A percentile compares a stretch with the other conserved stretches of the same genome.
These are phyloP conservation scores for Drosophila subobscura DNA, from an alignment of 1,140 invertebrate genomes.

Conservation along the genomic window DNA sequence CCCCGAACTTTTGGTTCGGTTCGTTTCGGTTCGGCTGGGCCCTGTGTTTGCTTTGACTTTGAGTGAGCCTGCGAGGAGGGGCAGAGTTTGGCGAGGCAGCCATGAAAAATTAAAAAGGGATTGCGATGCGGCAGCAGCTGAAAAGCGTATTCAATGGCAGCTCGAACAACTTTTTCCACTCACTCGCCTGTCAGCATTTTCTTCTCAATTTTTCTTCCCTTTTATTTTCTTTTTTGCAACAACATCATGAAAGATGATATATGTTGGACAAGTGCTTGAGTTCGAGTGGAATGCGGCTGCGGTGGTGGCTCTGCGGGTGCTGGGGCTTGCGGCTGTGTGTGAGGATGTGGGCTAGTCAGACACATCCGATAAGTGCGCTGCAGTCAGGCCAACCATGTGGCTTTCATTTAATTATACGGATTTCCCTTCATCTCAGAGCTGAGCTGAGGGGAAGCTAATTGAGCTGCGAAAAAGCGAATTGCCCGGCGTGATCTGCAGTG, in stretches of 20 bases:
- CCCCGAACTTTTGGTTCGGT: conserved; percentile 11
- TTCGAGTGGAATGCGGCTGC: conserved; percentile 24
- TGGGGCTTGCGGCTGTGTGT: background rate
- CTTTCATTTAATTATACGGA: conserved; percentile 49
- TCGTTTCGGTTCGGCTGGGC: background rate
- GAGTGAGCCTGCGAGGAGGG: conserved; percentile 31
- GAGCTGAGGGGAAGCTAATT: conserved; percentile 31
- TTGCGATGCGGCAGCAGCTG: conserved; percentile 70
- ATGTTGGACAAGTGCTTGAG: conserved; percentile 42
- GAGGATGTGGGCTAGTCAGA: conserved; percentile 31
- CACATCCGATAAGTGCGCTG: too few species aligned
- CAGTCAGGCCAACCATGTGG: conserved; percentile 36
- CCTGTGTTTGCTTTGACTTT: conserved; percentile 71
- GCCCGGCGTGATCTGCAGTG: conserved; percentile 27
- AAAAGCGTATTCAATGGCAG: conserved; percentile 70
- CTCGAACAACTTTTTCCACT: conserved; percentile 67
- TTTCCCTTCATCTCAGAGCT: conserved; percentile 8
- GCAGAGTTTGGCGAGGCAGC: conserved; percentile 23
- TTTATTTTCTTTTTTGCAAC: background rate
- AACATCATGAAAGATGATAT: conserved; percentile 26
- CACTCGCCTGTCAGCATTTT: conserved; percentile 36
- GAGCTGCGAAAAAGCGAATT: conserved; percentile 28
- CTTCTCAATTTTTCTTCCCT: conserved; percentile 23
- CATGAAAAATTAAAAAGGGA: conserved; percentile 80
- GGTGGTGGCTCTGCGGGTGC: conserved; percentile 1